Base-by-base conservation (phyloP, 2,797 vertebrate genomes). In the Acestrorhynchus altus region DNA sequence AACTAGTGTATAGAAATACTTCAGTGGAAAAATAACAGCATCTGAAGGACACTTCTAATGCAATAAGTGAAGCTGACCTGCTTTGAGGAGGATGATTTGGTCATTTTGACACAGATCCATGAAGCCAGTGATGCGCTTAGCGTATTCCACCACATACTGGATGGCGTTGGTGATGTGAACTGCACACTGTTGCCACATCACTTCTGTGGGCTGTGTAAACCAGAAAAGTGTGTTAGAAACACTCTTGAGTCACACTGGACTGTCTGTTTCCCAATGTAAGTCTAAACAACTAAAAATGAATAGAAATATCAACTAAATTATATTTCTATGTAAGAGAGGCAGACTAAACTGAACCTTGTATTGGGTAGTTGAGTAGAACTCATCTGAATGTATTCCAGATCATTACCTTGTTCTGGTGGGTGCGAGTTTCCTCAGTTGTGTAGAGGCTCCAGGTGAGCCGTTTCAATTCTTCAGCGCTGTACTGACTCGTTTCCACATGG, bases 101-200 rank as follows among this genome's bases (percentile, higher is more conserved):
- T 97, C 96, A 0, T 98, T 98, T 91, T 98, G 96, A 90, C 95
- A 95, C 77, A 97, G 93, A 83, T 97, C 96, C 96, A 97, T 95
- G 93, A 98, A 98, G 87, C 96, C 96, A 0, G 94, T 85, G 84
- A 98, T 95, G 81, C 93, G 95, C 88, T 98, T 97, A 88, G 96
- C 96, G 0, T 97, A 98, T 91, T 97, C 96, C 68, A 97, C 96
- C 81, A 98, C 95, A 40, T 96, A 97, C 91, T 98, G 96, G 89
- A 97, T 95, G 87, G 96, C 95, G 0, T 95, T 96, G 83, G 96
- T 96, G 88, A 98, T 92, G 85, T 96, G 96, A 83, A 94, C 83
- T 2, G 96, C 92, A 80, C 96, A 98, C 81, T 95, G 94, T 82
- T 96, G 96, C 96, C 96, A 97, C 95, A 97, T 95, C 77, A 83